Conservation (phyloP, 2,797 vertebrate species). For the Tragopan temminckii region DNA sequence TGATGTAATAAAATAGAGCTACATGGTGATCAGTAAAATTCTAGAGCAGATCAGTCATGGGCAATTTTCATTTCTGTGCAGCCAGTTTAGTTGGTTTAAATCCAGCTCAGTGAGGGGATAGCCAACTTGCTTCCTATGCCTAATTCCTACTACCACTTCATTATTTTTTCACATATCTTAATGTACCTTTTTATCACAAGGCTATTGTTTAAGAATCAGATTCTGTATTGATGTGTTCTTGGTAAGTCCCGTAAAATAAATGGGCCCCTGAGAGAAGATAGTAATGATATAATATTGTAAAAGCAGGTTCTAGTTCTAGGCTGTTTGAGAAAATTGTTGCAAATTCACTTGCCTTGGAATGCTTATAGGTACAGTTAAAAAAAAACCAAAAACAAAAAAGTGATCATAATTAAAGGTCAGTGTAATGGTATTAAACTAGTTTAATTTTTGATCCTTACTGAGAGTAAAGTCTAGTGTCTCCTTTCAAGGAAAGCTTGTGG, state of each 20-base stretch:
- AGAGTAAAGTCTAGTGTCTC: not conserved
- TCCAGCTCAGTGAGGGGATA: not conserved
- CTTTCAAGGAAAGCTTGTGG: not conserved
- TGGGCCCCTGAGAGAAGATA: not conserved
- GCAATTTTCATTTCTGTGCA: not conserved
- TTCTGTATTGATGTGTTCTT: not conserved
- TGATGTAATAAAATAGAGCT: constrained; percentile 1
- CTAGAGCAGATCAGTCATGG: not conserved
- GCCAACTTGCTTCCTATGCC: not conserved
- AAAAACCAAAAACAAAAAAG: not conserved
- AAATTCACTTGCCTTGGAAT: not conserved
- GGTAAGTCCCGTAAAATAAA: not conserved
- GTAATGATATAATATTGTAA: not conserved
- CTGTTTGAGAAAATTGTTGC: not conserved
- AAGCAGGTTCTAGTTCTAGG: not conserved
- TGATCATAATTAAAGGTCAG: not conserved
- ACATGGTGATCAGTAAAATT: not conserved
- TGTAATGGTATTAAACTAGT: not conserved
- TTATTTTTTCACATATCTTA: not conserved
- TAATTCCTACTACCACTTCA: not conserved
- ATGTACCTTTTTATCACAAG: not conserved
- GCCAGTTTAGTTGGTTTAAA: not conserved
- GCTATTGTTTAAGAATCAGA: not conserved
- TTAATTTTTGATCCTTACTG: not conserved
- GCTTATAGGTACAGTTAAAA: not conserved